These are phyloP conservation scores for Drosophila neutralis DNA, from an alignment of 2,888 invertebrate species.

Conservation along the genomic window DNA sequence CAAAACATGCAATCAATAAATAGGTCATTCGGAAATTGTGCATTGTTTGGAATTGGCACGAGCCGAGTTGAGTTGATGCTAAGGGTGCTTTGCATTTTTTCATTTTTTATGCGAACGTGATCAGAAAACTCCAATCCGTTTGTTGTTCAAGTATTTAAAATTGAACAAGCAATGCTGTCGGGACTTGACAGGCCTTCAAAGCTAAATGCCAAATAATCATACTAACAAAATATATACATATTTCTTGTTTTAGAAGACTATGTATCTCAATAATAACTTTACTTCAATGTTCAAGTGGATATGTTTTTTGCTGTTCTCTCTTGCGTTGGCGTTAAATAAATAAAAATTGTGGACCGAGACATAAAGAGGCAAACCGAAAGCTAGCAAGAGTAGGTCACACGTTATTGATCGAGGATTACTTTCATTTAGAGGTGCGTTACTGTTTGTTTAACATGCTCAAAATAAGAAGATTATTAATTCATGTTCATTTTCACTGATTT, in stretches of 20 bases:
- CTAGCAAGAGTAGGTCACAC: too few species aligned
- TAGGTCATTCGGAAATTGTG: constrained; percentile 24
- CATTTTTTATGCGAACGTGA: constrained; percentile 44
- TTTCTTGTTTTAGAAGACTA: neutral
- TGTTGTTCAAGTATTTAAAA: constrained; percentile 44
- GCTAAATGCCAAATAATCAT: neutral
- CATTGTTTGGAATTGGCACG: constrained; percentile 41
- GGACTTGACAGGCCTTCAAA: constrained; percentile 26
- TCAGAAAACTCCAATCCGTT: constrained; percentile 36
- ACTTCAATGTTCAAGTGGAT: neutral
- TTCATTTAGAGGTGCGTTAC: too few species aligned
- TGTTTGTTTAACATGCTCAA: too few species aligned
- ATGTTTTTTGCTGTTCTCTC: neutral
- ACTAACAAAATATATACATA: neutral
- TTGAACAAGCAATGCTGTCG: constrained; percentile 23
- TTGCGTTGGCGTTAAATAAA: neutral
- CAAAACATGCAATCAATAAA: constrained; percentile 34
- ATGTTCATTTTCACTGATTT: neutral
- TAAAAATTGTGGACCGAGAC: neutral
- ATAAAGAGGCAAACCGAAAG: too few species aligned
- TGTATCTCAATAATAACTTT: neutral
- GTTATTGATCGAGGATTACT: too few species aligned
- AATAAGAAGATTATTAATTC: neutral
- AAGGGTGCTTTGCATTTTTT: constrained; percentile 19
- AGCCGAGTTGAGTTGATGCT: constrained; percentile 17